These are phyloP conservation scores for Dinomys branickii DNA, from an alignment of 2,113 vertebrate genomes.

Conservation along the genomic window DNA sequence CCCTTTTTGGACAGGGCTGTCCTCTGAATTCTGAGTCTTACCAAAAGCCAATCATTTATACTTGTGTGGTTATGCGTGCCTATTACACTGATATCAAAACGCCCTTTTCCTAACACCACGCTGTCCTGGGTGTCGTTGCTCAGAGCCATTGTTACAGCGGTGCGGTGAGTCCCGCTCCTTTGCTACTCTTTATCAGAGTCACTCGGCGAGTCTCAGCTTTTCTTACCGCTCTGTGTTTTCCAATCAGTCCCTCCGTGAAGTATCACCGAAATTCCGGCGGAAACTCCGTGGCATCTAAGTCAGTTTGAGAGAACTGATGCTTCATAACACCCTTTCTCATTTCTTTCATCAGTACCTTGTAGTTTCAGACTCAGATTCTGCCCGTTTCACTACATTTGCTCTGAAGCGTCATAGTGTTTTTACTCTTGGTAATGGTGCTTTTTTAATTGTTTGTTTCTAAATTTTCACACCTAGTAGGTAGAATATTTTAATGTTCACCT, in stretches of 20 bases:
- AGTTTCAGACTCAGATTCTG: background rate
- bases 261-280: background rate
- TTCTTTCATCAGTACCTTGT: background rate
- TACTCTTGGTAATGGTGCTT: background rate
- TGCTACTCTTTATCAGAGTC: no score
- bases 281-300: background rate
- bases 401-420: background rate
- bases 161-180: no score
- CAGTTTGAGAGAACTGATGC: background rate
- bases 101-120: background rate
- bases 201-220: no score
- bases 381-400: no score
- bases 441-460: background rate
- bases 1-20: background rate
- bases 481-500: background rate
- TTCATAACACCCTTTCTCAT: background rate
- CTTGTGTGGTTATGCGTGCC: background rate
- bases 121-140: background rate
- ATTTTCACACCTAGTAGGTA: background rate
- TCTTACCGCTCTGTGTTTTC: background rate
- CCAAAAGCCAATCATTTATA: background rate
- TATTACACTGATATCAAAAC: no score
- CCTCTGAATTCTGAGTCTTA: background rate
- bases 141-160: background rate
- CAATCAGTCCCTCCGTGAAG: background rate